A percentile compares a stretch with the other conserved stretches of the same genome.
phyloP scores from a whole-genome alignment of 2,797 vertebrate genomes.

The Petrocephalus schoutedeni region DNA sequence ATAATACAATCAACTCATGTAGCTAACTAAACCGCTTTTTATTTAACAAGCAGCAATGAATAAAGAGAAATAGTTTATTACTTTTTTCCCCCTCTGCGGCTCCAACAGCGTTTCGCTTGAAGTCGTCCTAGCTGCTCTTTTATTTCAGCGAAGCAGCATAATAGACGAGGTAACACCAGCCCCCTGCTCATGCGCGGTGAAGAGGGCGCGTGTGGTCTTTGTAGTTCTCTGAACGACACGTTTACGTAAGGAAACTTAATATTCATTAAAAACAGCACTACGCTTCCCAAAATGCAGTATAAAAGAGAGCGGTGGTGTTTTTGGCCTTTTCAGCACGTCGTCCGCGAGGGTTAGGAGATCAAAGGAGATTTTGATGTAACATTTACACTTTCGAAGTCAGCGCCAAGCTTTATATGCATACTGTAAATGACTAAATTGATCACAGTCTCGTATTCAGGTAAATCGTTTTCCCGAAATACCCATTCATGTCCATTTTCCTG shows the following conservation, averaged over 20 bases:
- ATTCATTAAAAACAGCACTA: conserved; percentile 47
- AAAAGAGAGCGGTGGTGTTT: conserved; percentile 24
- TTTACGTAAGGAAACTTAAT: background rate
- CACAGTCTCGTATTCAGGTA: background rate
- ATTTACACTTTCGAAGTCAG: background rate
- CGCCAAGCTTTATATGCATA: background rate
- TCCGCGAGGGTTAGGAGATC: conserved; percentile 15
- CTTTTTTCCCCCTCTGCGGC: conserved; percentile 63
- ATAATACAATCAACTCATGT: background rate
- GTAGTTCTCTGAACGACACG: conserved; percentile 39
- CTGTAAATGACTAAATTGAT: background rate
- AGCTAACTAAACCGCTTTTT: conserved; percentile 23
- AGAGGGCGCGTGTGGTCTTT: conserved; percentile 60
- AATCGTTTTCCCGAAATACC: background rate
- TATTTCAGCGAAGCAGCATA: conserved; percentile 88
- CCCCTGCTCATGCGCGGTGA: conserved; percentile 70
- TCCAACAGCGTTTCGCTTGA: conserved; percentile 68
- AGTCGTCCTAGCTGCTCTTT: conserved; percentile 72
- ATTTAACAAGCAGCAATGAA: conserved; percentile 32
- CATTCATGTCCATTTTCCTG: conserved; percentile 1
- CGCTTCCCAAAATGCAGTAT: conserved; percentile 52
- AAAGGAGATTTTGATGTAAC: conserved; percentile 9
- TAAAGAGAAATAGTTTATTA: conserved; percentile 65
- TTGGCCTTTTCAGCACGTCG: conserved; percentile 31
- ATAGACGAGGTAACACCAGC: conserved; percentile 81